These are phyloP conservation scores for Bombus sylvicola DNA, from an alignment of 1,140 invertebrate species.

Conservation along the genomic window DNA sequence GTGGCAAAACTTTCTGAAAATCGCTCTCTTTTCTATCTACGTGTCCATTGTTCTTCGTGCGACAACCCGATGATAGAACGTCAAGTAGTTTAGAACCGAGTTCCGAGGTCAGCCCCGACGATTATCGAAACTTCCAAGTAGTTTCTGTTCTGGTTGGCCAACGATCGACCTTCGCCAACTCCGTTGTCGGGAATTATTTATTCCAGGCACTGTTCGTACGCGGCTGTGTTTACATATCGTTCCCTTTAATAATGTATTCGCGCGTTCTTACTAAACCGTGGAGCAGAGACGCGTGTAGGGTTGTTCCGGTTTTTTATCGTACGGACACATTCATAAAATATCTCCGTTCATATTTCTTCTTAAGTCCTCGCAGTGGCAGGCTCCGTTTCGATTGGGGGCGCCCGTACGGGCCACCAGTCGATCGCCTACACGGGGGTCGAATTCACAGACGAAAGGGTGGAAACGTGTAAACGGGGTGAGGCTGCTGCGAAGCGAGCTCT, in stretches of 20 bases:
- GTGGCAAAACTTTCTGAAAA: neutral
- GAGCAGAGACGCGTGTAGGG: neutral
- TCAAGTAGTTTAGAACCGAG: no score
- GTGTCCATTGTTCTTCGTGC: no score
- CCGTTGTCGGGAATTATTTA: conserved; percentile 37
- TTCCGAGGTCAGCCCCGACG: neutral
- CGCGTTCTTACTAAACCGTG: neutral
- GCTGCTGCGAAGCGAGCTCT: conserved; percentile 19
- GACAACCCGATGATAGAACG: neutral
- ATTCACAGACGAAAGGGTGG: conserved; percentile 13
- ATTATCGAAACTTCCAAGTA: neutral
- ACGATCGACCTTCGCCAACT: neutral
- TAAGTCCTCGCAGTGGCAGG: conserved; percentile 25
- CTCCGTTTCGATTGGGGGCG: conserved; percentile 15
- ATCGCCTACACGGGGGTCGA: neutral
- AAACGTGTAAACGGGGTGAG: conserved; percentile 1
- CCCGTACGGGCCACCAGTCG: conserved; percentile 19
- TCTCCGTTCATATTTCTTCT: conserved; percentile 47
- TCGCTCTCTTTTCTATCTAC: no score
- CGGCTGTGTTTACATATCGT: conserved; percentile 40
- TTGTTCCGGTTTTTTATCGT: neutral
- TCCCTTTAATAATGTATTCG: conserved; percentile 1
- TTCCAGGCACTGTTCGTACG: conserved; percentile 14
- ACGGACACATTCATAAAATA: conserved; percentile 33
- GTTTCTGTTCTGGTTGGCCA: neutral